Percentiles rank a stretch among this genome's conserved stretches.
These are phyloP conservation scores for Omphaloscelis lunosa DNA, from an alignment of 2,888 invertebrate genomes.

Conservation along the genomic window DNA sequence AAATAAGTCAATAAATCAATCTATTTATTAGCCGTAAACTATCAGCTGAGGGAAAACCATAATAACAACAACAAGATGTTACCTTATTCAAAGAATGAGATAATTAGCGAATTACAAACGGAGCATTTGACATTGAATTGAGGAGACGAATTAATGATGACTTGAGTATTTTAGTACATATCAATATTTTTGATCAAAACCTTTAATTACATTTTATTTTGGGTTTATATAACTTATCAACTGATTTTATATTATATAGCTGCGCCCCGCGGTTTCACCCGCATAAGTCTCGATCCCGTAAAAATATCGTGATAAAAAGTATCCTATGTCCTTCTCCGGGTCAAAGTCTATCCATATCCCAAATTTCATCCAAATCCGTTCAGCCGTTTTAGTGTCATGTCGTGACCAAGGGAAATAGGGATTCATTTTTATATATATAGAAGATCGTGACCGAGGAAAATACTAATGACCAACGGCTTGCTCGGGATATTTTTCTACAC, in stretches of 20 bases:
- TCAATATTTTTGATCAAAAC: not conserved
- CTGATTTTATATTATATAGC: not conserved
- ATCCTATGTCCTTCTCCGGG: too few relatives aligned
- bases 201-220: not conserved
- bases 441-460: not conserved
- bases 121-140: conserved; percentile 14
- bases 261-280: too few relatives aligned
- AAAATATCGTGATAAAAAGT: too few relatives aligned
- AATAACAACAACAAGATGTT: conserved; percentile 9
- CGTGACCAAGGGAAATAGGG: too few relatives aligned
- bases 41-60: conserved; percentile 25
- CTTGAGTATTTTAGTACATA: too few relatives aligned
- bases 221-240: not conserved
- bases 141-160: not conserved
- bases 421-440: too few relatives aligned
- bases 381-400: too few relatives aligned
- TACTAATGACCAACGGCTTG: too few relatives aligned
- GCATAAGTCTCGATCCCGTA: too few relatives aligned
- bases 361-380: too few relatives aligned
- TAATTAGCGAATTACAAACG: conserved; percentile 17
- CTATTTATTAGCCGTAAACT: not conserved
- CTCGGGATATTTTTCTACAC: too few relatives aligned
- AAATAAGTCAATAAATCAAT: not conserved
- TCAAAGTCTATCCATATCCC: too few relatives aligned
- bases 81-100: conserved; percentile 31